Evolutionary conservation across 2,888 invertebrate genomes (phyloP).

Genomic region (Erebia aethiops): DNA sequence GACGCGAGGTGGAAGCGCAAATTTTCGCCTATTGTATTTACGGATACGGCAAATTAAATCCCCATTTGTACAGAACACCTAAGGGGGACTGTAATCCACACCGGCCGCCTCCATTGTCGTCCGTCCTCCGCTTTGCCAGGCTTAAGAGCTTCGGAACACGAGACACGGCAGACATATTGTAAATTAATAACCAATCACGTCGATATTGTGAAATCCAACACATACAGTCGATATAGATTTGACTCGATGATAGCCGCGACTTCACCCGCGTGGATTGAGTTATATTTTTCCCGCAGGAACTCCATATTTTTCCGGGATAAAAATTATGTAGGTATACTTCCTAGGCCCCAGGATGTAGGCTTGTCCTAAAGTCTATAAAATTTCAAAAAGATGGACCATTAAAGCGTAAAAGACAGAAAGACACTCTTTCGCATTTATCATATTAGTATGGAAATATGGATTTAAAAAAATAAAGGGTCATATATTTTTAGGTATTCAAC

Average conservation of each 20-base stretch:
- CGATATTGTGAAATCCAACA: slow-evolving; percentile 31
- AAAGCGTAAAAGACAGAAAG: too few relatives aligned
- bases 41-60: slow-evolving; percentile 76
- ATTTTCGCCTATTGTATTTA: slow-evolving; percentile 70
- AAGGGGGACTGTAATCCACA: slow-evolving; percentile 68
- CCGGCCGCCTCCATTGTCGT: slow-evolving; percentile 67
- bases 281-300: too few relatives aligned
- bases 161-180: slow-evolving; percentile 60
- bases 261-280: not conserved
- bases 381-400: too few relatives aligned
- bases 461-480: too few relatives aligned
- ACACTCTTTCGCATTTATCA: too few relatives aligned
- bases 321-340: too few relatives aligned
- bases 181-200: slow-evolving; percentile 71
- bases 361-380: too few relatives aligned
- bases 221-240: not conserved
- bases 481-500: too few relatives aligned
- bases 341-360: too few relatives aligned
- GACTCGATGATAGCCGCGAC: not conserved
- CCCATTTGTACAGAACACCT: slow-evolving; percentile 70
- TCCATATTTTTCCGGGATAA: too few relatives aligned
- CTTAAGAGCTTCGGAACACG: slow-evolving; percentile 64
- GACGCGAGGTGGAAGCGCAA: slow-evolving; percentile 57
- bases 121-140: slow-evolving; percentile 59
- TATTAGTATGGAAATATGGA: too few relatives aligned